Evolutionary conservation across 2,888 invertebrate species (phyloP), one percentile per base, ranked within the genome.

Genomic region (Eupithecia tripunctaria): DNA sequence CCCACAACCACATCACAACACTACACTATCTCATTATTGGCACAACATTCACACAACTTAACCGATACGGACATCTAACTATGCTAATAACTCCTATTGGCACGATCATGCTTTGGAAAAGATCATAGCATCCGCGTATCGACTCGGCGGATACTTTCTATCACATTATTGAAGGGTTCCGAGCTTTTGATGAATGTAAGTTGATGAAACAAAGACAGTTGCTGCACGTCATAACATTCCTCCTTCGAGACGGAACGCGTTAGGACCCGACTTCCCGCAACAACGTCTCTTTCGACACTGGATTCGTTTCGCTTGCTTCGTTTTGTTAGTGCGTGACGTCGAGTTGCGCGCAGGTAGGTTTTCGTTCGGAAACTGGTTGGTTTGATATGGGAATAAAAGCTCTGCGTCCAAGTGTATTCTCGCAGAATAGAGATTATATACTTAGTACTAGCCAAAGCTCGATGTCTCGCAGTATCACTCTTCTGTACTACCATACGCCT

Each of bases 11-110:
- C 94, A 93, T 93, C 94, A 94, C 94, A 92, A 87, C 93, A 94
- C 93, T 89, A 85, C 94, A 94, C 94, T 94, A 94, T 94, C 94
- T 94, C 94, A 94, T 94, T 89, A 92, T 94, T 93, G 92, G 92
- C 93, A 94, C 93, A 91, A 92, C 90, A 93, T 92, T 93, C 90
- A 92, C 94, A 89, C 88, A 92, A 93, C 93, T 90, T 92, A 94
- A 91, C 90, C 86, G 87, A 92, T 89, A 91, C 86, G 88, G 90
- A 92, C 86, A 90, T 90, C 91, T 94, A 94, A 93, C 92, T 94
- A 94, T 89, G 89, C 88, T 92, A 91, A 88, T 86, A 87, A 90
- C 85, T 92, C 88, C 89, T 92, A 88, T 91, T 93, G 92, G 91
- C 93, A 93, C 93, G 87, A 89, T 93, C 94, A 94, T 94, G 89